These are phyloP conservation scores for Andrena haemorrhoa DNA, from an alignment of 2,888 invertebrate species.

Conservation along the genomic window DNA sequence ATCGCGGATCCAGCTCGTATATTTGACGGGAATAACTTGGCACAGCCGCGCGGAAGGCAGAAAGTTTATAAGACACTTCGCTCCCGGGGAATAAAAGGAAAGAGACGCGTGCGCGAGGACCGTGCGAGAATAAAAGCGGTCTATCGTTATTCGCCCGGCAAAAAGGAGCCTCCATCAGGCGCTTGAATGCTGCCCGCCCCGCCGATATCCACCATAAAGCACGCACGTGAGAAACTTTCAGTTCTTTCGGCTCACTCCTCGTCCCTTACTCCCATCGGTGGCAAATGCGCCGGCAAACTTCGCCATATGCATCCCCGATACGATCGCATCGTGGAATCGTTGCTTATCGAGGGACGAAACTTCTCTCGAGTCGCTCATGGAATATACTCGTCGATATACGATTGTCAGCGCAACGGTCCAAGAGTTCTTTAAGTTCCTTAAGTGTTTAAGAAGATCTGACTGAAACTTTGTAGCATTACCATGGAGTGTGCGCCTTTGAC, in stretches of 20 bases:
- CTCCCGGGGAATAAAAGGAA: slow-evolving; percentile 35
- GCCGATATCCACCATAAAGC: slow-evolving; percentile 50
- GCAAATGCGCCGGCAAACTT: slow-evolving; percentile 22
- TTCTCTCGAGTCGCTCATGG: background rate
- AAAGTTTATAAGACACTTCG: slow-evolving; percentile 45
- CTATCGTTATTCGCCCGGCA: slow-evolving; percentile 38
- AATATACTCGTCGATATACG: background rate
- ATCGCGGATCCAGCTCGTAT: background rate
- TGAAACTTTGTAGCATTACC: no score
- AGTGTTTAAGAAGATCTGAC: no score
- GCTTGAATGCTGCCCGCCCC: slow-evolving; percentile 2
- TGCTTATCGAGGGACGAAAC: background rate
- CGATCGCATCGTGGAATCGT: slow-evolving; percentile 15
- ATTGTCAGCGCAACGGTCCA: background rate
- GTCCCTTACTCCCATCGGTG: background rate
- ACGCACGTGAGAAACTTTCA: slow-evolving; percentile 53
- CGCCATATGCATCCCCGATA: background rate
- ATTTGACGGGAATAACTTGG: slow-evolving; percentile 33
- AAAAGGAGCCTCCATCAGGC: slow-evolving; percentile 18
- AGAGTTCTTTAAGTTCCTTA: background rate
- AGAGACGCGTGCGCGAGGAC: slow-evolving; percentile 24
- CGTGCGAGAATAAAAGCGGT: slow-evolving; percentile 42
- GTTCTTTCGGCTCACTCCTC: slow-evolving; percentile 13
- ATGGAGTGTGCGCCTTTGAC: no score
- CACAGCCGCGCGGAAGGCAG: slow-evolving; percentile 6